These are phyloP conservation scores for Speoplatyrhinus poulsoni DNA, from an alignment of 2,113 vertebrate species.

Conservation along the genomic window DNA sequence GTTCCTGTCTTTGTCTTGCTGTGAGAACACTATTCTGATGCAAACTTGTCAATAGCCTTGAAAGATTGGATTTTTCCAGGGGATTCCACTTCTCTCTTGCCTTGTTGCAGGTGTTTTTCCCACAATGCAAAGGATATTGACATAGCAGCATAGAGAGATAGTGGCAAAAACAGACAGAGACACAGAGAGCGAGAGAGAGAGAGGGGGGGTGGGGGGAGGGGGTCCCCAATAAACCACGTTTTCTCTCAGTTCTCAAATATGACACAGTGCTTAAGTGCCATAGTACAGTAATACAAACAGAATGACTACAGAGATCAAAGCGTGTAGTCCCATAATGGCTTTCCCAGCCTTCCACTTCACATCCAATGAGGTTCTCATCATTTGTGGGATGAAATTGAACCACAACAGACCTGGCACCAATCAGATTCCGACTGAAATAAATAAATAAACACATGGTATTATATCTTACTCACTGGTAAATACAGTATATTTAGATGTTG, in stretches of 20 bases:
- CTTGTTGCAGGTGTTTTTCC: slow-evolving; percentile 10
- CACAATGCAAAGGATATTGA: slow-evolving; percentile 14
- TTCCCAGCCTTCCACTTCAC: slow-evolving; percentile 56
- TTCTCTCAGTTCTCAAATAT: slow-evolving; percentile 61
- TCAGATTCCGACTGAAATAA: slow-evolving; percentile 13
- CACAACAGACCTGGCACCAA: slow-evolving; percentile 44
- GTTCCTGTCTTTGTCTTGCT: slow-evolving; percentile 11
- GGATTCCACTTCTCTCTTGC: not conserved
- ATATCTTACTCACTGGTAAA: slow-evolving; percentile 11
- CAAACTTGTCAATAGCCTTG: slow-evolving; percentile 8
- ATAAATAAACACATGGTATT: slow-evolving; percentile 47
- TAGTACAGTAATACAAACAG: slow-evolving; percentile 48
- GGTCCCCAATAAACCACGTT: slow-evolving; percentile 57
- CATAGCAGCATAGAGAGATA: slow-evolving; percentile 22
- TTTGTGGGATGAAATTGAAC: slow-evolving; percentile 42
- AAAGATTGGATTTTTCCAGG: slow-evolving; percentile 10
- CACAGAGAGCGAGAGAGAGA: slow-evolving; percentile 2
- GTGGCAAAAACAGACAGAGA: not conserved
- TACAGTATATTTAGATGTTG: slow-evolving; percentile 17
- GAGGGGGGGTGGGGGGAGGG: slow-evolving; percentile 14
- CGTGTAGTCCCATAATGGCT: slow-evolving; percentile 51
- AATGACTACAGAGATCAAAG: slow-evolving; percentile 68
- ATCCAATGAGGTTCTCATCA: slow-evolving; percentile 65
- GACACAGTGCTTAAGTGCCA: slow-evolving; percentile 48
- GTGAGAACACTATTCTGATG: slow-evolving; percentile 28